Conservation (phyloP, 2,888 invertebrate species). For the Scaptomyza caliginosa region DNA sequence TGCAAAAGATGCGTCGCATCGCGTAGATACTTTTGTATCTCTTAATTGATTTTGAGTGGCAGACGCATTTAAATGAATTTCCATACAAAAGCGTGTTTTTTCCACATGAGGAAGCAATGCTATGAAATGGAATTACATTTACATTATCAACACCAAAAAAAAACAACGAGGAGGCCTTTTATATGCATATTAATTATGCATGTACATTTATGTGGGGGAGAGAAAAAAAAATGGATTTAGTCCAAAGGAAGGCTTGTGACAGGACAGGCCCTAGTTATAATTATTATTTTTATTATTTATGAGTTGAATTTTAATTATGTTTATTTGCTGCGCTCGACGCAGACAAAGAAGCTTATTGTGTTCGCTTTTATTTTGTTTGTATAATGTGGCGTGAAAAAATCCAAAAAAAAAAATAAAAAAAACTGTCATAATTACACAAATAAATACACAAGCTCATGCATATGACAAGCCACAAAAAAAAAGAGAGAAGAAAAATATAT, state of each 20-base stretch:
- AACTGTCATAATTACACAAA: conserved; percentile 72
- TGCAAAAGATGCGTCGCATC: conserved; percentile 39
- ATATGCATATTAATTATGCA: conserved; percentile 1
- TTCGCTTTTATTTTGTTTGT: conserved; percentile 56
- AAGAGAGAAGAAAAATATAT: not conserved
- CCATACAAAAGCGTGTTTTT: conserved; percentile 12
- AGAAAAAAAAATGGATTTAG: conserved; percentile 11
- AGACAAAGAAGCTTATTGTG: conserved; percentile 64
- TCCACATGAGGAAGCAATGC: conserved; percentile 47
- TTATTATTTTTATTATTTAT: conserved; percentile 43
- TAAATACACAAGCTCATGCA: conserved; percentile 51
- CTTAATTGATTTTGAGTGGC: conserved; percentile 53
- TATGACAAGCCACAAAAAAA: conserved; percentile 24
- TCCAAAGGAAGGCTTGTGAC: conserved; percentile 61
- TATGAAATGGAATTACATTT: conserved; percentile 10
- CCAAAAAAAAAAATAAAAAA: no score
- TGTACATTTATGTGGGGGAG: conserved; percentile 1
- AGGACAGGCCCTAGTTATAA: conserved; percentile 18
- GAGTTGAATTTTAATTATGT: conserved; percentile 28
- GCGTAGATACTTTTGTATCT: conserved; percentile 58
- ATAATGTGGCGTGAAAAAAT: conserved; percentile 68
- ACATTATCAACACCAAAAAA: conserved; percentile 25
- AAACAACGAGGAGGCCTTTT: no score
- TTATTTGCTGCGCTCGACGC: conserved; percentile 20
- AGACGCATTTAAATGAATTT: conserved; percentile 22